phyloP scores from a whole-genome alignment of 2,888 invertebrate genomes.

The Campaea margaritaria region DNA sequence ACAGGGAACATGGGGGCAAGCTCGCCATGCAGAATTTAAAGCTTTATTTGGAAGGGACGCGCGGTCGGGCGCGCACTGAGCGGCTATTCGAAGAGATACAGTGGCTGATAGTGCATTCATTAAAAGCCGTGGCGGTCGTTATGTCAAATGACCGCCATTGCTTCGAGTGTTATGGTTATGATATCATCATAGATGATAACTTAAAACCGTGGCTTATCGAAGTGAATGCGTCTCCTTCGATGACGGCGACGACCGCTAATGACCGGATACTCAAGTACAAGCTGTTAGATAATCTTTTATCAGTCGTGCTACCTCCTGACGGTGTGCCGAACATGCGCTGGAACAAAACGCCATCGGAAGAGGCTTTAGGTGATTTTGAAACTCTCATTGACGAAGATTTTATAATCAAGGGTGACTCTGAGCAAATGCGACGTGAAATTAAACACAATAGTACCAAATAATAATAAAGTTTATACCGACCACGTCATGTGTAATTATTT shows the following conservation, averaged over 20 bases:
- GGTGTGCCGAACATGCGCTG: conserved; percentile 94
- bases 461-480: conserved; percentile 1
- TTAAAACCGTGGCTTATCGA: conserved; percentile 97
- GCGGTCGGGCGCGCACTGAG: conserved; percentile 94
- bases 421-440: conserved; percentile 45
- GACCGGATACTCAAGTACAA: conserved; percentile 97
- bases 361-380: conserved; percentile 92
- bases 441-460: conserved; percentile 39
- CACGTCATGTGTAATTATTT: neutral
- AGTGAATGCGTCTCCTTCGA: conserved; percentile 96
- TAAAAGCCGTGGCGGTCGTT: conserved; percentile 95
- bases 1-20: conserved; percentile 97
- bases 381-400: conserved; percentile 90
- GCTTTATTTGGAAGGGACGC: conserved; percentile 94
- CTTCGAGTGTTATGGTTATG: conserved; percentile 97
- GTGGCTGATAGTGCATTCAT: conserved; percentile 95
- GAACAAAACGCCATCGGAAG: conserved; percentile 90
- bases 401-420: conserved; percentile 84
- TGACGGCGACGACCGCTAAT: conserved; percentile 96
- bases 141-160: conserved; percentile 96
- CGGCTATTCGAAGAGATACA: conserved; percentile 94
- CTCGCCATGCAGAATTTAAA: conserved; percentile 95
- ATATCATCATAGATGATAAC: conserved; percentile 96
- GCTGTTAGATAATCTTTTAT: conserved; percentile 95
- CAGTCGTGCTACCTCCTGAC: conserved; percentile 93